These are phyloP conservation scores for Drosophila subquinaria DNA, from an alignment of 2,888 invertebrate genomes.

Conservation along the genomic window DNA sequence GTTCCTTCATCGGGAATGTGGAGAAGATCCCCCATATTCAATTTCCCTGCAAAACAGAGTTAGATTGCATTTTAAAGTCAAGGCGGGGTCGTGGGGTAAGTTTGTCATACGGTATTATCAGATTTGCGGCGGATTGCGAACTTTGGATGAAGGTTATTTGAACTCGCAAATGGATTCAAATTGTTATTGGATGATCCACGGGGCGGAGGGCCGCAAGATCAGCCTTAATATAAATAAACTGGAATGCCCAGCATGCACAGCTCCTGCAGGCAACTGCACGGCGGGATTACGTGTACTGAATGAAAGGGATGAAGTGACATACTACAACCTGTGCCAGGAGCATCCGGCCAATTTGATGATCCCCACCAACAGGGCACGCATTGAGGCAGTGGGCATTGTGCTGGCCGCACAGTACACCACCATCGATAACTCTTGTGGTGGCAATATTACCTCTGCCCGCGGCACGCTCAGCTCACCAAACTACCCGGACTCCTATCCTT, in stretches of 20 bases:
- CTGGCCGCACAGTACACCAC: conserved; percentile 86
- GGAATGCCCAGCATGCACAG: conserved; percentile 71
- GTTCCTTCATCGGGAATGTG: conserved; percentile 88
- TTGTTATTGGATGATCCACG: conserved; percentile 34
- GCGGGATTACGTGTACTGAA: conserved; percentile 58
- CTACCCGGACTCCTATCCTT: conserved; percentile 90
- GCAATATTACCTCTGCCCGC: conserved; percentile 87
- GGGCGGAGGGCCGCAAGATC: conserved; percentile 61
- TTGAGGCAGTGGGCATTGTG: conserved; percentile 57
- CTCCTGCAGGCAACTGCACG: conserved; percentile 45
- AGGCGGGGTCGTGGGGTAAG: conserved; percentile 82
- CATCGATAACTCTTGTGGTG: conserved; percentile 89
- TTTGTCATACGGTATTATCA: conserved; percentile 69
- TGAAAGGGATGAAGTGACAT: conserved; percentile 44
- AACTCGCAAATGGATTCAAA: conserved; percentile 65
- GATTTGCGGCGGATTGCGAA: conserved; percentile 67
- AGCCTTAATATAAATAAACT: conserved; percentile 71
- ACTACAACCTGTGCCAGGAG: conserved; percentile 57
- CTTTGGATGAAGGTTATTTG: conserved; percentile 60
- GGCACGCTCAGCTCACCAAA: conserved; percentile 90
- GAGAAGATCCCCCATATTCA: conserved; percentile 86
- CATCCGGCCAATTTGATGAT: conserved; percentile 64
- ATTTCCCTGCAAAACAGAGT: conserved; percentile 88
- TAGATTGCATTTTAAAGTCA: conserved; percentile 88
- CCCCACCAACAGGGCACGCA: conserved; percentile 50